phyloP scores from a whole-genome alignment of 1,140 invertebrate species.

The Saccostrea echinata region DNA sequence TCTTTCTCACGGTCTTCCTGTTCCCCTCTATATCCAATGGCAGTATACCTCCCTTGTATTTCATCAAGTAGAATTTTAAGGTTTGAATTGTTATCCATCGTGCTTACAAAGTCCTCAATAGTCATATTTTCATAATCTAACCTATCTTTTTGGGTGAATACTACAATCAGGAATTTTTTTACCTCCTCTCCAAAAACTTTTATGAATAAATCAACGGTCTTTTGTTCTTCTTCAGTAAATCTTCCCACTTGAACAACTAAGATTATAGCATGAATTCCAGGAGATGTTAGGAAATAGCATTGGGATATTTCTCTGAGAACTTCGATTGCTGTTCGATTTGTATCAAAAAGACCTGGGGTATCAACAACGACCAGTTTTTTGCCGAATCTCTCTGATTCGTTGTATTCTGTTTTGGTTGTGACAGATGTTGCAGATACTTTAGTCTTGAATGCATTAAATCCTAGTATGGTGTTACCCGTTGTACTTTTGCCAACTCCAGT shows the following conservation, averaged over 20 bases:
- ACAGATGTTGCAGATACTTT: conserved; percentile 23
- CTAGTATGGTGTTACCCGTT: conserved; percentile 41
- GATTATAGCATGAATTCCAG: conserved; percentile 42
- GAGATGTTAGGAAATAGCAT: conserved; percentile 28
- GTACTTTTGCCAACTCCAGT: conserved; percentile 50
- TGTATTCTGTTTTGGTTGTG: conserved; percentile 34
- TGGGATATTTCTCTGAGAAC: conserved; percentile 15
- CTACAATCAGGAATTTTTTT: background rate
- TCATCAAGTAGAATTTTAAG: background rate
- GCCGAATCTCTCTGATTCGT: background rate
- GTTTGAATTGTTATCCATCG: background rate
- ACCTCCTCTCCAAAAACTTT: background rate
- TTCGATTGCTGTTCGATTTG: background rate
- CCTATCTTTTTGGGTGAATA: background rate
- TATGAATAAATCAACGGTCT: conserved; percentile 19
- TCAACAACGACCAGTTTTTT: conserved; percentile 39
- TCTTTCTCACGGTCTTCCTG: background rate
- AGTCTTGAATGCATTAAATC: background rate
- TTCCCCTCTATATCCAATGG: background rate
- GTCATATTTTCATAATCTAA: background rate
- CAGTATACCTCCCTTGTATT: background rate
- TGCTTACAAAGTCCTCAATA: background rate
- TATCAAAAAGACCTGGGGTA: conserved; percentile 52
- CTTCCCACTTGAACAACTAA: conserved; percentile 28
- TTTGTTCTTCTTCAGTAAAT: conserved; percentile 47